Percentiles rank a stretch among this genome's conserved stretches.
Evolutionary conservation across 2,797 vertebrate species (phyloP).

Genomic region (Neoniphon sammara): DNA sequence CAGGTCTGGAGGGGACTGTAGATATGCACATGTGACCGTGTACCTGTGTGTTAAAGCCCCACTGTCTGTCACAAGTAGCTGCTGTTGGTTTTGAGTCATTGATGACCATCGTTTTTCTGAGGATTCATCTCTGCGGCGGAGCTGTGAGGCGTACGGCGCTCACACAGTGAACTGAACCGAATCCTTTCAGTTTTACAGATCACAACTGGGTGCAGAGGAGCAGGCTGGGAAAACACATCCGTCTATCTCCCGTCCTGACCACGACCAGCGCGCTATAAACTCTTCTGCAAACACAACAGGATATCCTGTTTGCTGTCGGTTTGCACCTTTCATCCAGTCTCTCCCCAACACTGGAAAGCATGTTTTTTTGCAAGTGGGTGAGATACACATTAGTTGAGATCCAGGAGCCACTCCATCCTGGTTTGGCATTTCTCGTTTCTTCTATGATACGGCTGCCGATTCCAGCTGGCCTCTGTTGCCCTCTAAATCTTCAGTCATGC

Average conservation of each 20-base stretch:
- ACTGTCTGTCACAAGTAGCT: constrained; percentile 46
- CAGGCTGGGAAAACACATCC: constrained; percentile 48
- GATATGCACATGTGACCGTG: background rate
- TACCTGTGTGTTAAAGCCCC: constrained; percentile 33
- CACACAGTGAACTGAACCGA: constrained; percentile 46
- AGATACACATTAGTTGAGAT: constrained; percentile 1
- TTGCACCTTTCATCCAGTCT: constrained; percentile 40
- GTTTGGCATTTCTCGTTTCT: constrained; percentile 38
- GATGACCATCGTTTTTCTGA: constrained; percentile 47
- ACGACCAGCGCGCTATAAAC: constrained; percentile 48
- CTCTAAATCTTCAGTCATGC: constrained; percentile 62
- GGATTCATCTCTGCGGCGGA: constrained; percentile 48
- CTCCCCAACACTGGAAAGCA: constrained; percentile 8
- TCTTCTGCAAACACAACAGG: constrained; percentile 53
- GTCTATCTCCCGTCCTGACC: constrained; percentile 48
- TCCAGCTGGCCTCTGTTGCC: constrained; percentile 43
- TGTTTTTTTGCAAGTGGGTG: constrained; percentile 15
- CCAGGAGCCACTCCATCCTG: constrained; percentile 61
- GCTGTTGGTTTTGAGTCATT: constrained; percentile 50
- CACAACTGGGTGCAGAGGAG: constrained; percentile 63
- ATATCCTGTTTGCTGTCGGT: constrained; percentile 65
- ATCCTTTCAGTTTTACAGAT: constrained; percentile 51
- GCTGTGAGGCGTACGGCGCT: constrained; percentile 41
- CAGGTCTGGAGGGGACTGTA: background rate
- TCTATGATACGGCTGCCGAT: constrained; percentile 51